Conservation (phyloP, 1,140 invertebrate genomes). For the Euschistus heros region DNA sequence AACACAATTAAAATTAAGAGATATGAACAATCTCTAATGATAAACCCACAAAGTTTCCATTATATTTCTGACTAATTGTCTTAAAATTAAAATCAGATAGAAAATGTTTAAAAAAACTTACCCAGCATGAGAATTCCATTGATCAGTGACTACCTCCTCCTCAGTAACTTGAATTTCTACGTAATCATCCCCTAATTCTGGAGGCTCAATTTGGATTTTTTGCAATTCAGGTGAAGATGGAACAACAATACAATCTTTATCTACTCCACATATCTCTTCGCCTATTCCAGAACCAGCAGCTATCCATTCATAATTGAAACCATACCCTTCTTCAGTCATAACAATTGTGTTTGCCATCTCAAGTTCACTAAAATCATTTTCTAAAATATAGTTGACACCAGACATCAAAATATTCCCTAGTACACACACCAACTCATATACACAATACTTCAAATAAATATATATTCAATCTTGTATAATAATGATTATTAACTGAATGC, state of each 20-base stretch:
- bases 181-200: constrained; percentile 22
- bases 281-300: constrained; percentile 18
- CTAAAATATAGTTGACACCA: too few relatives aligned
- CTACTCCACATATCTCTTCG: constrained; percentile 24
- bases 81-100: too few relatives aligned
- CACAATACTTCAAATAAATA: too few relatives aligned
- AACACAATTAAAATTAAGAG: too few relatives aligned
- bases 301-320: constrained; percentile 26
- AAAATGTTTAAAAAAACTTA: not conserved
- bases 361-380: not conserved
- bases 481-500: too few relatives aligned
- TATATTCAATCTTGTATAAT: too few relatives aligned
- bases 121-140: constrained; percentile 25
- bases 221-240: constrained; percentile 15
- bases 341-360: constrained; percentile 23
- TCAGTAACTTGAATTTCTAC: constrained; percentile 32
- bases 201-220: constrained; percentile 17
- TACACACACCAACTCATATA: too few relatives aligned
- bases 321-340: constrained; percentile 20
- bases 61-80: too few relatives aligned
- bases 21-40: too few relatives aligned
- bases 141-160: constrained; percentile 31
- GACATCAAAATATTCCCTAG: too few relatives aligned
- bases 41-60: too few relatives aligned
- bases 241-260: constrained; percentile 24